A percentile compares a stretch with the other conserved stretches of the same genome.
These are phyloP conservation scores for Echinarachnius parma DNA, from an alignment of 53 echinoderm and acorn worm genomes.

Conservation along the genomic window DNA sequence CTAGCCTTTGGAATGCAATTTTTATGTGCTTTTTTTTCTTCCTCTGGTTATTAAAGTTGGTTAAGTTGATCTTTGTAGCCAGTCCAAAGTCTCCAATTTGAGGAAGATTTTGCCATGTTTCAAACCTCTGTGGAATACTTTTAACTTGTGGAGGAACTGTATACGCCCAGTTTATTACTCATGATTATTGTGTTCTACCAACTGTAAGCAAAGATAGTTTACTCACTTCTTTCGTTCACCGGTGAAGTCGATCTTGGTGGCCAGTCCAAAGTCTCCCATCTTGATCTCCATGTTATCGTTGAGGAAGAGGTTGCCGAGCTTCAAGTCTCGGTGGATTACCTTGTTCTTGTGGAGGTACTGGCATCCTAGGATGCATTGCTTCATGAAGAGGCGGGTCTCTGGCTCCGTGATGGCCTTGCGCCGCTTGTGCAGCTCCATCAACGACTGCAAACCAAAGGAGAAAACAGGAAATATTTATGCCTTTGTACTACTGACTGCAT, in stretches of 20 bases:
- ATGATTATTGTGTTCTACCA: too few species aligned
- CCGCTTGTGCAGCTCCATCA: constrained; percentile 95
- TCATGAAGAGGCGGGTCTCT: constrained; percentile 92
- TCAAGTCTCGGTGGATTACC: constrained; percentile 92
- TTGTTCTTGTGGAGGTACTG: constrained; percentile 74
- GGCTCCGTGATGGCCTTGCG: constrained; percentile 84
- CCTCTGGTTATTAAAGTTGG: too few species aligned
- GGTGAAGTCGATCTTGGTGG: constrained; percentile 75
- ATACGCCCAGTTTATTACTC: too few species aligned
- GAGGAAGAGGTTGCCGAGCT: constrained; percentile 90
- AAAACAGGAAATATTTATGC: too few species aligned
- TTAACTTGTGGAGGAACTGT: too few species aligned
- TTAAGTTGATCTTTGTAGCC: too few species aligned
- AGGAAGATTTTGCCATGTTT: too few species aligned
- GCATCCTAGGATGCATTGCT: constrained; percentile 70
- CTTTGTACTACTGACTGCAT: too few species aligned
- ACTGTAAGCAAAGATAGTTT: background rate
- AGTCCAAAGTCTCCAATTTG: too few species aligned
- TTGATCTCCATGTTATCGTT: constrained; percentile 90
- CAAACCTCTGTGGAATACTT: too few species aligned
- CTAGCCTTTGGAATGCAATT: too few species aligned
- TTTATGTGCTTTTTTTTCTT: too few species aligned
- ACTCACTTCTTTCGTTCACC: constrained; percentile 87
- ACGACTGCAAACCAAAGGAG: constrained; percentile 52
- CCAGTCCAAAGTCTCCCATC: constrained; percentile 95